Evolutionary conservation across 2,797 vertebrate genomes (phyloP).

Genomic region (Lacerta agilis): DNA sequence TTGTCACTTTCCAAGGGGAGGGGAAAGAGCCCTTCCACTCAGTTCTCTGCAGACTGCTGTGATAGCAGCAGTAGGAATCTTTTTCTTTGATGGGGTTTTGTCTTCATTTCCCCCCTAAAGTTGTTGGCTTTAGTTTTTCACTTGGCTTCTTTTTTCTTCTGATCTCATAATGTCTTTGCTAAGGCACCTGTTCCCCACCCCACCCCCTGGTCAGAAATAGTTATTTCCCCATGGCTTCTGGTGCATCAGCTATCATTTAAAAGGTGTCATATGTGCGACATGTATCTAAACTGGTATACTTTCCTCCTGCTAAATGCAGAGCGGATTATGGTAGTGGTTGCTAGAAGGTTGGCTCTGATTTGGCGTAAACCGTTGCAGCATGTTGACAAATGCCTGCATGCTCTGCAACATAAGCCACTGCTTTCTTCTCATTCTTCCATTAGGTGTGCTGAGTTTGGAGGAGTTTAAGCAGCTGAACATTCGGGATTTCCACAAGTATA

Average conservation of each 20-base stretch:
- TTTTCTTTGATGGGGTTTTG: background rate
- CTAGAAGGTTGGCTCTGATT: background rate
- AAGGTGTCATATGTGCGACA: background rate
- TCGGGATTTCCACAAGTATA: conserved; percentile 94
- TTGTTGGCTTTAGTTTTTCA: background rate
- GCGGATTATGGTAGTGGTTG: background rate
- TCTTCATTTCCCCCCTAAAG: background rate
- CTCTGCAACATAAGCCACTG: background rate
- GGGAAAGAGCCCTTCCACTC: background rate
- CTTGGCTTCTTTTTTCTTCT: background rate
- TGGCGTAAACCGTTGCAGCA: background rate
- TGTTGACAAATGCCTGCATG: background rate
- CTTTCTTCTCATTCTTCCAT: conserved; percentile 29
- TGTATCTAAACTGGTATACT: background rate
- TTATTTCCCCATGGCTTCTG: background rate
- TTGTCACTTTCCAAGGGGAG: background rate
- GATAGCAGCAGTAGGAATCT: background rate
- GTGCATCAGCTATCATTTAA: background rate
- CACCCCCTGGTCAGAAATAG: background rate
- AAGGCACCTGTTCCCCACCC: background rate
- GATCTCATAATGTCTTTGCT: background rate
- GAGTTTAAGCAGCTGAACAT: conserved; percentile 92
- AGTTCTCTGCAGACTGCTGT: background rate
- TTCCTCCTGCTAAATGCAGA: background rate
- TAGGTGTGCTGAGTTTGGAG: conserved; percentile 92